Base-by-base conservation (phyloP, 2,888 invertebrate genomes). In the Philereme vetulata region DNA sequence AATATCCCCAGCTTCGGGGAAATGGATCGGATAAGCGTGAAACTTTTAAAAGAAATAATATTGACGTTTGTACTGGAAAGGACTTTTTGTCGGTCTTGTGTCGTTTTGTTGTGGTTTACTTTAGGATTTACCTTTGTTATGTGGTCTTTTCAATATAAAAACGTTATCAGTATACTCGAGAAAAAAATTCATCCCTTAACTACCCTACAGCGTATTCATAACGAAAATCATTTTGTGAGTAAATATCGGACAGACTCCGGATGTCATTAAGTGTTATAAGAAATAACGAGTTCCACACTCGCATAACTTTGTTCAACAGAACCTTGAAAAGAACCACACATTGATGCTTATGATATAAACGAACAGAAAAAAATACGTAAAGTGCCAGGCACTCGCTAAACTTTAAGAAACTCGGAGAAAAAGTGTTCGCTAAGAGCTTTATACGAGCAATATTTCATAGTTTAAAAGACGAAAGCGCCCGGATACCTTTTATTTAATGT, bases 11-110 rank as follows among this genome's bases (percentile, higher is more conserved):
- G 74, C 73, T 75, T 72, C 72, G 67, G 71, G 74, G 79, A 79
- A 83, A 84, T 80, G 82, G 84, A 84, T 81, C 80, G 84, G 80
- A 83, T 84, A 81, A 84, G 78, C 77, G 76, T 72, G 75, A 75
- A 84, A 86, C 82, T 86, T 85, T 85, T 85, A 85, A 84, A 84
- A 84, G 82, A 85, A 85, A 86, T 85, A 85, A 85, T 85, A 86
- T 84, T 85, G 80, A 82, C 81, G 79, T 82, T 81, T 79, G 79
- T 78, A 71, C 70, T 75, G 72, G 70, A 72, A 74, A 72, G 72
- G 71, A 68, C 68, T 67, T 70, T 60, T 52, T 63, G 54, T 42
- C 66, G 66, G 63, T 68, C 66, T 74, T 64, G 66, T 66, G 62
- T 69, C 67, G 67, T 66, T 65, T 66, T 69, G 54, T 60, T 66